phyloP scores from a whole-genome alignment of 2,888 invertebrate genomes.

The Chrysotoxum bicinctum region DNA sequence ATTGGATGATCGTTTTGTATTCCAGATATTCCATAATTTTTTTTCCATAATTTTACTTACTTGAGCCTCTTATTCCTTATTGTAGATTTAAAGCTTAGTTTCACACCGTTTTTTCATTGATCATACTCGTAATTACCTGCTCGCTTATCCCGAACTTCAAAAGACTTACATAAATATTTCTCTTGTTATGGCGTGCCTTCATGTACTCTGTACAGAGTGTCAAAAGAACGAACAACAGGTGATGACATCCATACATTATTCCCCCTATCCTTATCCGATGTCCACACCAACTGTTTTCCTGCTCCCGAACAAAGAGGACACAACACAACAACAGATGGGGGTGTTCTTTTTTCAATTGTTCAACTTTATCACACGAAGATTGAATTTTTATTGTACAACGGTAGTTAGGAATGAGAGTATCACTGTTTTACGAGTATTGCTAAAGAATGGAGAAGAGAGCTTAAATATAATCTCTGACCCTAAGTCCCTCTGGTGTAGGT shows the following conservation, averaged over 20 bases:
- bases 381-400: conserved; percentile 59
- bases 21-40: no score
- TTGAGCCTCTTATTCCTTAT: no score
- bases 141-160: neutral
- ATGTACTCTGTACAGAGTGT: neutral
- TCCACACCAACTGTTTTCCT: neutral
- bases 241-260: conserved; percentile 29
- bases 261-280: neutral
- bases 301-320: neutral
- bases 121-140: no score
- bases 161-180: neutral
- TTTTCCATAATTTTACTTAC: no score
- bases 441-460: neutral
- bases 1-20: no score
- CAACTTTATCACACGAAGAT: conserved; percentile 59
- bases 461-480: conserved; percentile 54
- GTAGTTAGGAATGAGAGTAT: neutral
- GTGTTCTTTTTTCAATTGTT: conserved; percentile 39
- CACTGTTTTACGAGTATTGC: neutral
- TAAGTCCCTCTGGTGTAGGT: conserved; percentile 22
- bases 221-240: conserved; percentile 52
- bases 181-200: neutral
- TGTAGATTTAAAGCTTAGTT: no score
- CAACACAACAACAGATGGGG: neutral
- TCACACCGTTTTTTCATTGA: no score